A percentile compares a stretch with the other conserved stretches of the same genome.
These are phyloP conservation scores for Polydrusus cervinus DNA, from an alignment of 2,888 invertebrate species.

Conservation along the genomic window DNA sequence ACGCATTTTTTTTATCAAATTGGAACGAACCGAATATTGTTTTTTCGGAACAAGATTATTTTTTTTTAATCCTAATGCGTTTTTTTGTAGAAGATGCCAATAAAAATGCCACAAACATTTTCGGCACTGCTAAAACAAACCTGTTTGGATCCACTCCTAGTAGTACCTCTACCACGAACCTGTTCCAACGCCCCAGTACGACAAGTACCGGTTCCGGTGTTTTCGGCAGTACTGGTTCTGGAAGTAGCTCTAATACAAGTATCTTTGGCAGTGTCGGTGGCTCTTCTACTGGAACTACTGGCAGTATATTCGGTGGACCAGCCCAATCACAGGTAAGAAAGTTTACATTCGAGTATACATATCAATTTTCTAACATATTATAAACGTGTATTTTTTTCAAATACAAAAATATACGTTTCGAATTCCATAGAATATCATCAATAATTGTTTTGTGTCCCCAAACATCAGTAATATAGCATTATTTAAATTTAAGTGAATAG, in stretches of 20 bases:
- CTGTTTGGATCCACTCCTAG: constrained; percentile 19
- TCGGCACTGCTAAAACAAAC: constrained; percentile 1
- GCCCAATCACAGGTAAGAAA: constrained; percentile 22
- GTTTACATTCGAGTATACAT: no score
- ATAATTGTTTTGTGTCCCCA: no score
- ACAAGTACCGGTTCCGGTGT: constrained; percentile 26
- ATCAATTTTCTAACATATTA: no score
- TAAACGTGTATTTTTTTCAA: no score
- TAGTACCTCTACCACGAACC: background rate
- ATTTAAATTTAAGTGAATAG: no score
- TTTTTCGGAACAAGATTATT: no score
- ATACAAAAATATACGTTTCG: no score
- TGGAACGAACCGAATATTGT: no score
- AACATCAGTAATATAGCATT: no score
- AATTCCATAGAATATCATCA: no score
- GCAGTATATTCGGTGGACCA: constrained; percentile 50
- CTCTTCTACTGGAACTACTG: no score
- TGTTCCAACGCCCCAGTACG: constrained; percentile 7
- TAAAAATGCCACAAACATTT: constrained; percentile 20
- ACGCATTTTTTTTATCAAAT: no score
- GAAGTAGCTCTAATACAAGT: constrained; percentile 41
- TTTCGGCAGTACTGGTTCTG: constrained; percentile 25
- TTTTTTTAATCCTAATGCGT: background rate
- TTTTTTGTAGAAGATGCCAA: constrained; percentile 5
- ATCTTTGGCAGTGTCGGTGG: constrained; percentile 40